These are phyloP conservation scores for Xenentodon cancila DNA, from an alignment of 2,797 vertebrate genomes.

Conservation along the genomic window DNA sequence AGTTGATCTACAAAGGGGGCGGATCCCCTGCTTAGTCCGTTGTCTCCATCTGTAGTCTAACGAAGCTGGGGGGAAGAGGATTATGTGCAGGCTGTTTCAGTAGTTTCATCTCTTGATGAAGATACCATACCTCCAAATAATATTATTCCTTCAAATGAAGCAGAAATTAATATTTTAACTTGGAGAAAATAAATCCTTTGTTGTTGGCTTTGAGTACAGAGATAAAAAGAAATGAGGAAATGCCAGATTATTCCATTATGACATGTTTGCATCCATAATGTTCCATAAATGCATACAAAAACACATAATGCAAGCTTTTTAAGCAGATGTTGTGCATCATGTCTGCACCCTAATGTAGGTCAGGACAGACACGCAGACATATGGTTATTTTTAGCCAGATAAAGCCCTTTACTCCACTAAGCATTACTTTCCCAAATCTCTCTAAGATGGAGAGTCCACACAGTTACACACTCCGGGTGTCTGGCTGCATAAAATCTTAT, in stretches of 20 bases:
- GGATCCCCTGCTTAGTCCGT: too few relatives aligned
- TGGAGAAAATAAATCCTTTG: too few relatives aligned
- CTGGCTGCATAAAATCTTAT: neutral
- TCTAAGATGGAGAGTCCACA: slow-evolving; percentile 35
- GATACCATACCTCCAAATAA: too few relatives aligned
- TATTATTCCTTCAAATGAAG: too few relatives aligned
- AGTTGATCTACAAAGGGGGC: too few relatives aligned
- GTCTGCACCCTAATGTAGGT: slow-evolving; percentile 65
- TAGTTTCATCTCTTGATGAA: too few relatives aligned
- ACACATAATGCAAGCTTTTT: slow-evolving; percentile 16
- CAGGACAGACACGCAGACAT: slow-evolving; percentile 43
- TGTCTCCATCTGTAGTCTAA: too few relatives aligned
- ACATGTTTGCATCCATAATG: neutral
- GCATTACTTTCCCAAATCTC: slow-evolving; percentile 62
- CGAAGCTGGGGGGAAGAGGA: too few relatives aligned
- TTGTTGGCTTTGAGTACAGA: too few relatives aligned
- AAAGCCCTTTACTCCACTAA: slow-evolving; percentile 72
- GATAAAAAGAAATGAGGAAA: too few relatives aligned
- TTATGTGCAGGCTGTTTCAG: too few relatives aligned
- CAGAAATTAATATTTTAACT: too few relatives aligned
- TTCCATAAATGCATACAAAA: slow-evolving; percentile 3
- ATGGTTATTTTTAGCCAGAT: slow-evolving; percentile 78
- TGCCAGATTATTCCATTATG: slow-evolving; percentile 30
- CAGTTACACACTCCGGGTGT: neutral
- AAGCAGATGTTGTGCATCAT: slow-evolving; percentile 29